phyloP scores from a whole-genome alignment of 2,797 vertebrate species.

The Pelodytes ibericus region DNA sequence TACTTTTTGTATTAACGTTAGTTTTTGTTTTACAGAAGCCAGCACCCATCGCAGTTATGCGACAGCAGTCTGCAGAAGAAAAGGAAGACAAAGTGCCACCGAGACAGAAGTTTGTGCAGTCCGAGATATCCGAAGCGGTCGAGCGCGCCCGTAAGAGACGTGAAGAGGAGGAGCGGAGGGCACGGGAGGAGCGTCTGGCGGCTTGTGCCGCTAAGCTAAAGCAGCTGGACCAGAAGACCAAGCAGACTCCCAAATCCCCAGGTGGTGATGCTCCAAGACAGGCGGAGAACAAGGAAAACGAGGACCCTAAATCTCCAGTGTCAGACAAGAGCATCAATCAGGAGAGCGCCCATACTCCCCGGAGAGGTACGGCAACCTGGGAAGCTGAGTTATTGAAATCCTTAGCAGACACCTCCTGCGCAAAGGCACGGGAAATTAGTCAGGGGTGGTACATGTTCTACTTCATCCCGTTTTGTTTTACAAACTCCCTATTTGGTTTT shows the following conservation, averaged over 20 bases:
- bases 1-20: not conserved
- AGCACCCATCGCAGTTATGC: conserved; percentile 59
- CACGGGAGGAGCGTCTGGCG: conserved; percentile 90
- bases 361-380: conserved; percentile 76
- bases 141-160: conserved; percentile 89
- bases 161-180: conserved; percentile 92
- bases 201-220: conserved; percentile 98
- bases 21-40: conserved; percentile 73
- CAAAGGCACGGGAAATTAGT: not conserved
- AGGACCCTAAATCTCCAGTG: conserved; percentile 73
- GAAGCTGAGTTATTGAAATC: not conserved
- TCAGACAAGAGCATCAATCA: conserved; percentile 72
- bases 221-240: conserved; percentile 91
- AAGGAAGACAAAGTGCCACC: conserved; percentile 83
- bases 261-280: conserved; percentile 76
- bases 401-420: not conserved
- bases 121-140: conserved; percentile 92
- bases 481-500: not conserved
- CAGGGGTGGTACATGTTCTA: not conserved
- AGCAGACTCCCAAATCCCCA: conserved; percentile 72
- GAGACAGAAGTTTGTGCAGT: conserved; percentile 87
- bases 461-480: not conserved
- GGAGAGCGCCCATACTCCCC: conserved; percentile 77
- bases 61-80: conserved; percentile 79
- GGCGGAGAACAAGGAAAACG: conserved; percentile 69